A percentile compares a stretch with the other conserved stretches of the same genome.
Conservation (phyloP, 1,140 invertebrate genomes). For the Trichoplusia ni region DNA sequence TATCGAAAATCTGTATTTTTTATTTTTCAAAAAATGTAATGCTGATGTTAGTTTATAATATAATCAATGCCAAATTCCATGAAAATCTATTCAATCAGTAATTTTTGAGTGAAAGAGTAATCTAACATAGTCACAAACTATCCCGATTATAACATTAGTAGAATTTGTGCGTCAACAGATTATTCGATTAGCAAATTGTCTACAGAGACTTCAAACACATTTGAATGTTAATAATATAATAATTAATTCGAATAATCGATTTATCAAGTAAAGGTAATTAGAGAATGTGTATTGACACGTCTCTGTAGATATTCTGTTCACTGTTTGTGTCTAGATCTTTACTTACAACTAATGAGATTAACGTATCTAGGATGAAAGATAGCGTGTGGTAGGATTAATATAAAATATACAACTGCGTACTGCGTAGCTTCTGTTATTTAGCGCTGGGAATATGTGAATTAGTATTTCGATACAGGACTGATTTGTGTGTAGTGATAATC, state of each 20-base stretch:
- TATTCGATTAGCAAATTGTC: conserved; percentile 11
- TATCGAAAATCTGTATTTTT: no score
- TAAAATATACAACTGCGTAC: background rate
- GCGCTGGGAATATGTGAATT: background rate
- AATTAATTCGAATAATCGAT: conserved; percentile 61
- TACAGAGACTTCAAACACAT: conserved; percentile 35
- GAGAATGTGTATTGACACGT: conserved; percentile 53
- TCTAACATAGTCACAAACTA: background rate
- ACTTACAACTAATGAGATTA: conserved; percentile 19
- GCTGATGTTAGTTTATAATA: no score
- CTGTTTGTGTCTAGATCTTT: background rate
- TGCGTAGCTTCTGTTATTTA: background rate
- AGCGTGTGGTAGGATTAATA: conserved; percentile 9
- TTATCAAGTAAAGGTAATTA: conserved; percentile 64
- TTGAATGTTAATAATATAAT: conserved; percentile 70
- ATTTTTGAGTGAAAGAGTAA: no score
- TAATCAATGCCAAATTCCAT: no score
- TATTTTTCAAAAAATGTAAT: no score
- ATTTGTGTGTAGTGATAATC: no score
- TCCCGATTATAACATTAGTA: background rate
- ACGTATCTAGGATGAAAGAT: conserved; percentile 22
- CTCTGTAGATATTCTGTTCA: conserved; percentile 39
- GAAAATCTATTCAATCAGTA: no score
- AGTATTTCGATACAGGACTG: background rate
- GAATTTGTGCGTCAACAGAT: conserved; percentile 11